Percentiles rank a stretch among this genome's conserved stretches.
phyloP scores from a whole-genome alignment of 1,140 invertebrate species.

The Heterodera carotae region DNA sequence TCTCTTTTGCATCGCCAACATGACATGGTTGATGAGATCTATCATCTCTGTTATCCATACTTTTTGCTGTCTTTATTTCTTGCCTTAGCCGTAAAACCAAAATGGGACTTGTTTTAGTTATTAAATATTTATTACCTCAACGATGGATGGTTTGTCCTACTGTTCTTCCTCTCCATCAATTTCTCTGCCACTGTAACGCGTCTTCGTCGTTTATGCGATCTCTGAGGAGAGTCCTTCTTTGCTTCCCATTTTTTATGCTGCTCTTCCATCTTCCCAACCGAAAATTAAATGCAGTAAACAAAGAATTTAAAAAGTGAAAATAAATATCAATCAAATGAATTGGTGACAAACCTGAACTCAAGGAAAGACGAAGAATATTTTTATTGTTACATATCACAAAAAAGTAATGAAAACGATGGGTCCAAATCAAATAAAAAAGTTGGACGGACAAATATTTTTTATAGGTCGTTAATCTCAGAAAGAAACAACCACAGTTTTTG shows the following conservation, averaged over 20 bases:
- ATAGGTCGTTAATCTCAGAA: not conserved
- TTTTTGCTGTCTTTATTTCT: not conserved
- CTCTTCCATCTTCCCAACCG: not conserved
- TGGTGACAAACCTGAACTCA: not conserved
- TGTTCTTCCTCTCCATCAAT: not conserved
- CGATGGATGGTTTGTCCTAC: not conserved
- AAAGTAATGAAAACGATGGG: not conserved
- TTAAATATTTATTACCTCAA: not conserved
- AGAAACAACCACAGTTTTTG: slow-evolving; percentile 47
- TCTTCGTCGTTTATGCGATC: not conserved
- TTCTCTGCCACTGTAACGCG: not conserved
- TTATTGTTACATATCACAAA: not conserved
- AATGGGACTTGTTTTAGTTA: not conserved
- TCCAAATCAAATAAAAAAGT: not conserved
- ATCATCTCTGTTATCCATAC: not conserved
- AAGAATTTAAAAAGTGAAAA: not conserved
- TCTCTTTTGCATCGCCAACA: not conserved
- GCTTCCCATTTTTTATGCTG: not conserved
- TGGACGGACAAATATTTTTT: not conserved
- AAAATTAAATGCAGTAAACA: not conserved
- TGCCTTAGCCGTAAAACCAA: not conserved
- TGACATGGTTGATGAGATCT: too few species aligned
- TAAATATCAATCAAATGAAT: not conserved
- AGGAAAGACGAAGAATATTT: not conserved
- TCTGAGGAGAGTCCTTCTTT: not conserved